phyloP scores from a whole-genome alignment of 2,888 invertebrate species.

The Rhingia campestris region DNA sequence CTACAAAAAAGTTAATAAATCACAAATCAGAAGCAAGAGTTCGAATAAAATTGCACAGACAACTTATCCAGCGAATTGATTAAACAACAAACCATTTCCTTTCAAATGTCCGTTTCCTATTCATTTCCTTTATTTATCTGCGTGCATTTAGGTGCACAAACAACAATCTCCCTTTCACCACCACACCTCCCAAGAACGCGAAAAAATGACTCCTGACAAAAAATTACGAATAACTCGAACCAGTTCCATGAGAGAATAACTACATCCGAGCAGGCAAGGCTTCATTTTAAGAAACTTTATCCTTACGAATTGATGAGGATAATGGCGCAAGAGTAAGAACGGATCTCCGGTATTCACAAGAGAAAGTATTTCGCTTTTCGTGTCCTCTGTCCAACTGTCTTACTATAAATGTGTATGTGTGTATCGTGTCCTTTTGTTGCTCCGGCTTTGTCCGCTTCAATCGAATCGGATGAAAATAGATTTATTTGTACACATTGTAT shows the following conservation, averaged over 20 bases:
- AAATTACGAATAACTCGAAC: slow-evolving; percentile 48
- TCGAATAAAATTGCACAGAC: neutral
- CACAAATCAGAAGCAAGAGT: slow-evolving; percentile 31
- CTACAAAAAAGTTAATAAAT: slow-evolving; percentile 38
- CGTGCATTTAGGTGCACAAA: slow-evolving; percentile 18
- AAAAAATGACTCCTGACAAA: slow-evolving; percentile 1
- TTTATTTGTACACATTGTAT: slow-evolving; percentile 30
- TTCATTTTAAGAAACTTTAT: slow-evolving; percentile 46
- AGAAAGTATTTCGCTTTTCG: slow-evolving; percentile 17
- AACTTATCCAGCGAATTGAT: slow-evolving; percentile 23
- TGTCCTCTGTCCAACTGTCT: neutral
- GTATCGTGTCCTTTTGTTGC: slow-evolving; percentile 2
- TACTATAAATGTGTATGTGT: neutral
- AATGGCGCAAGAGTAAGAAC: slow-evolving; percentile 32
- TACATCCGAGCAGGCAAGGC: neutral
- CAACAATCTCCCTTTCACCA: neutral
- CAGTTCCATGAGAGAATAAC: neutral
- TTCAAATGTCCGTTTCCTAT: slow-evolving; percentile 23
- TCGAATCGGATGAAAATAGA: slow-evolving; percentile 40
- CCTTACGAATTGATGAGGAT: slow-evolving; percentile 41
- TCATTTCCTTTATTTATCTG: slow-evolving; percentile 39
- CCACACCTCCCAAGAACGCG: neutral
- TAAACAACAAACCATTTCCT: slow-evolving; percentile 11
- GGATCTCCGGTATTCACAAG: slow-evolving; percentile 28
- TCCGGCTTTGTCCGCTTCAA: slow-evolving; percentile 14